Base-by-base conservation (phyloP, 2,888 invertebrate species). In the Limnephilus marmoratus region DNA sequence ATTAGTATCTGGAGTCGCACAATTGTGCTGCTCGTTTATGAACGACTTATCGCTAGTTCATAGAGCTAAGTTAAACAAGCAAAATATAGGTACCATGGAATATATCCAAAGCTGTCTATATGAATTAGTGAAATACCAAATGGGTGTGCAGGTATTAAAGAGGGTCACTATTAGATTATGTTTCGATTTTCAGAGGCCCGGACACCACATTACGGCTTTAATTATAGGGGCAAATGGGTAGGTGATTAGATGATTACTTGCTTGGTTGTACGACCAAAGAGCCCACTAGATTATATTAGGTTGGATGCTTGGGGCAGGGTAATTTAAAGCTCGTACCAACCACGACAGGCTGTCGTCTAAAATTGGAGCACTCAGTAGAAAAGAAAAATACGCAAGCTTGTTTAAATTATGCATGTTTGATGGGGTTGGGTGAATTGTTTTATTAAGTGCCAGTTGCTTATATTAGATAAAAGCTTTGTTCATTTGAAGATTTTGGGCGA, bases 161-260 rank as follows among this genome's bases (percentile, higher is more conserved):
- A 68, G 68, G 68, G 68, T 68, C 24, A 68, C 68, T 68, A 68
- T 68, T 68, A 68, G 24, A 86, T 86, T 49, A n/a, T 86, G 86
- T 86, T 86, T 86, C 45, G 86, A 86, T 86, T 86, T 86, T 29
- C 86, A n/a, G 49, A 86, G 24, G 45, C 41, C 85, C 85, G 34
- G 45, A 45, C 37, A 45, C 37, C 29, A 45, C 41, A 86, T 45
- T 86, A 45, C 29, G 86, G 49, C 24, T 86, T 86, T 41, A 86
- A 86, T 86, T 86, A 86, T 86, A 29, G 86, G 86, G 86, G 86
- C 86, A 86, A 86, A 86, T 45, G 86, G 86, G 49, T 86, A 45
- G 41, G 45, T 86, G 45, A 86, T 86, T 86, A 86, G 49, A 86
- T 68, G 68, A 86, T 86, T 45, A 49, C 86, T 86, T 12, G 86